Evolutionary conservation across 2,113 vertebrate species (phyloP).

Genomic region (Machaerirhynchus nigripectus): DNA sequence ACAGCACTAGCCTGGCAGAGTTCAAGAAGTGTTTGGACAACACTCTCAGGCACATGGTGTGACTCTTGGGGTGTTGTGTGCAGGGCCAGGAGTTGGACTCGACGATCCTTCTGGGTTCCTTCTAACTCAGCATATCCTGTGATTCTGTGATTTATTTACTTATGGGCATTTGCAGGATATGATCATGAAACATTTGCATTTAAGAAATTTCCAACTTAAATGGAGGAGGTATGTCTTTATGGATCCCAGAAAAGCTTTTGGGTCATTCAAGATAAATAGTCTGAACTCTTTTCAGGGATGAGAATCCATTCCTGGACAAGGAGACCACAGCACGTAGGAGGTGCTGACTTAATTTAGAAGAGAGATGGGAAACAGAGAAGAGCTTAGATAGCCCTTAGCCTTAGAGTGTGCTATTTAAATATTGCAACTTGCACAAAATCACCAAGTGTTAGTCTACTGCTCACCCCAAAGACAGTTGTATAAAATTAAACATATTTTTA

Average conservation of each 20-base stretch:
- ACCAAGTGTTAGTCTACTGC: not conserved
- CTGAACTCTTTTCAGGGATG: not conserved
- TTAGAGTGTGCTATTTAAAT: not conserved
- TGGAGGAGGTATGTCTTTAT: not conserved
- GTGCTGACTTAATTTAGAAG: not conserved
- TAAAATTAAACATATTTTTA: not conserved
- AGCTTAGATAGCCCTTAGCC: not conserved
- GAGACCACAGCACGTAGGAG: not conserved
- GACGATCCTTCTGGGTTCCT: accelerated
- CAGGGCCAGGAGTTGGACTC: not conserved
- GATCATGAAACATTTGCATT: not conserved
- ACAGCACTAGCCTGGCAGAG: not conserved
- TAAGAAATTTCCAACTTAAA: not conserved
- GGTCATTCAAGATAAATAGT: not conserved
- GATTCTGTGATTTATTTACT: not conserved
- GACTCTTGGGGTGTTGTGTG: not conserved
- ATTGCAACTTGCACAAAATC: not conserved
- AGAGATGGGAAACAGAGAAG: not conserved
- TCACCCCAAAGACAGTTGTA: not conserved
- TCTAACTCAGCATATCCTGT: not conserved
- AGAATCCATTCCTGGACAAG: not conserved
- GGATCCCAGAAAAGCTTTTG: not conserved
- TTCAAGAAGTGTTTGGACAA: not conserved
- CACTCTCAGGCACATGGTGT: not conserved
- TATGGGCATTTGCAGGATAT: not conserved